Conservation (phyloP, 2,113 vertebrate genomes). For the Agelaius tricolor region DNA sequence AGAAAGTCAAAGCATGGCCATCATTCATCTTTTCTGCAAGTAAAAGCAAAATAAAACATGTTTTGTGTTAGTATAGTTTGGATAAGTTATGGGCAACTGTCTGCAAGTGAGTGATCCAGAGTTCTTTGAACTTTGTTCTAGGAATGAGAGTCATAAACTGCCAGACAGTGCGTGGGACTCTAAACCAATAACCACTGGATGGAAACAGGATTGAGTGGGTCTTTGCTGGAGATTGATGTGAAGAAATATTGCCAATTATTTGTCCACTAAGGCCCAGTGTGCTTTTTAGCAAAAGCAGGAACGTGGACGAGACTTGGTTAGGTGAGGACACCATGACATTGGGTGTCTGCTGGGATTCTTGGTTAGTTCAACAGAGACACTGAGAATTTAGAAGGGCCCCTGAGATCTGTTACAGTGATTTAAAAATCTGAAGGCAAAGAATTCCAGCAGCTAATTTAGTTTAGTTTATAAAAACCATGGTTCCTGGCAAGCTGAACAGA, state of each 20-base stretch:
- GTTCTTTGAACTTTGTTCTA: slow-evolving; percentile 6
- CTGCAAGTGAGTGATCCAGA: neutral
- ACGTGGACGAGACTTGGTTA: neutral
- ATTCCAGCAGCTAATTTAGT: neutral
- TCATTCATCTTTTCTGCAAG: neutral
- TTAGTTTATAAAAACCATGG: neutral
- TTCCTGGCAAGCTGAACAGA: neutral
- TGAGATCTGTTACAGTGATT: neutral
- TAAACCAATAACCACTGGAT: neutral
- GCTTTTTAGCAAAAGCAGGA: neutral
- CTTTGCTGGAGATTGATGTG: neutral
- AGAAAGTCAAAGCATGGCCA: slow-evolving; percentile 9
- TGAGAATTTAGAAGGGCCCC: neutral
- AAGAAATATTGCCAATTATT: neutral
- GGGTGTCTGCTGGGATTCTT: neutral
- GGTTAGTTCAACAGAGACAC: neutral
- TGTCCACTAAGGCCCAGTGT: neutral
- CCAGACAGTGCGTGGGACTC: neutral
- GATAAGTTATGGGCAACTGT: neutral
- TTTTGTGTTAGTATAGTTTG: neutral
- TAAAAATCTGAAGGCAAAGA: neutral
- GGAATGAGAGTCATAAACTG: neutral
- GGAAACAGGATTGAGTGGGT: neutral
- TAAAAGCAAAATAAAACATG: slow-evolving; percentile 22
- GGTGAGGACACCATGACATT: neutral